phyloP scores from a whole-genome alignment of 1,140 invertebrate genomes.

The Hyposmocoma kahamanoa region DNA sequence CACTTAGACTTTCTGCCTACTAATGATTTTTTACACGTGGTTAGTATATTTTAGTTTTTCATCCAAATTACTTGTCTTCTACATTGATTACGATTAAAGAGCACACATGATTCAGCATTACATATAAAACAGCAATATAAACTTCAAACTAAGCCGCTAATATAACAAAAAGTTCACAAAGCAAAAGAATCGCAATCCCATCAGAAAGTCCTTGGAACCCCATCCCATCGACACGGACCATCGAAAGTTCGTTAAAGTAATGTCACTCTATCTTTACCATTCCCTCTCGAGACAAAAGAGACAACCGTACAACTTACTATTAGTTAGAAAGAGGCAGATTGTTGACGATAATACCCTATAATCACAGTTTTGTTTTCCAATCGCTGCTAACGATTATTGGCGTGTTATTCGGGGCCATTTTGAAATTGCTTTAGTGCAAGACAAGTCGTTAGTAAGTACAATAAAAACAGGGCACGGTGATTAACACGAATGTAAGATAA shows the following conservation, averaged over 20 bases:
- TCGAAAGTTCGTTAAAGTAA: slow-evolving; percentile 72
- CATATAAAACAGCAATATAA: no score
- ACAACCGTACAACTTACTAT: slow-evolving; percentile 21
- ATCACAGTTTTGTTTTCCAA: slow-evolving; percentile 76
- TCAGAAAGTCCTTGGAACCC: slow-evolving; percentile 15
- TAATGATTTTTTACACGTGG: no score
- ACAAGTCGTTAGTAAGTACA: slow-evolving; percentile 63
- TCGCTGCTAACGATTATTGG: slow-evolving; percentile 75
- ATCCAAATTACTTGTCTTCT: no score
- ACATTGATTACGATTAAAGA: no score
- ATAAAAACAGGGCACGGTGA: slow-evolving; percentile 50
- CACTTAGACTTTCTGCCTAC: no score
- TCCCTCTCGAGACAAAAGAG: slow-evolving; percentile 45
- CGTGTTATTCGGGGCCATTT: slow-evolving; percentile 71
- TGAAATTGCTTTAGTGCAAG: slow-evolving; percentile 67
- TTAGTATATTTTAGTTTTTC: no score
- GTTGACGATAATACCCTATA: slow-evolving; percentile 62
- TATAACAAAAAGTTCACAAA: no score
- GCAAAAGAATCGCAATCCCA: slow-evolving; percentile 11
- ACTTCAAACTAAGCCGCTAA: no score
- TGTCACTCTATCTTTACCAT: slow-evolving; percentile 54
- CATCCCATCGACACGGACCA: slow-evolving; percentile 46
- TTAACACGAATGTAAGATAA: slow-evolving; percentile 26
- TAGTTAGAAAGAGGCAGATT: slow-evolving; percentile 30
- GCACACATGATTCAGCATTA: no score